Percentiles rank a stretch among this genome's conserved stretches.
Conservation (phyloP, 2,113 vertebrate genomes). For the Ibidorhyncha struthersii region DNA sequence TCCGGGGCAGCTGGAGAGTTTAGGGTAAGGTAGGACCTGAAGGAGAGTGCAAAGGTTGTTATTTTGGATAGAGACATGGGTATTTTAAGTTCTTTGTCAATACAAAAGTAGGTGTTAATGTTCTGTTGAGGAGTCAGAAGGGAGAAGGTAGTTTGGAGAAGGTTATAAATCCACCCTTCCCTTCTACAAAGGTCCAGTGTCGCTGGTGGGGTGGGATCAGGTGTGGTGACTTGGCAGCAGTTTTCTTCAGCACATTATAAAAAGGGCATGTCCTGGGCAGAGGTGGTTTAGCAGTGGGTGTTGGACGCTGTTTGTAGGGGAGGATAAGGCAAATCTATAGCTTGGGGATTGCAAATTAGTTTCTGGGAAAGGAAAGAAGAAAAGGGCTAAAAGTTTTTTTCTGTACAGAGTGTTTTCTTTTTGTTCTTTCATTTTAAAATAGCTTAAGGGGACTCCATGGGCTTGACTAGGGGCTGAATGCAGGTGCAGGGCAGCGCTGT, state of each 20-base stretch:
- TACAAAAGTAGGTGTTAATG: not conserved
- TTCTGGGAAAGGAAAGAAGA: not conserved
- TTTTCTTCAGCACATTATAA: not conserved
- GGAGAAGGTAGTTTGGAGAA: not conserved
- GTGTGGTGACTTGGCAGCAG: not conserved
- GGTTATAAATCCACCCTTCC: not conserved
- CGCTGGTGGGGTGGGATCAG: not conserved
- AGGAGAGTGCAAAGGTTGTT: not conserved
- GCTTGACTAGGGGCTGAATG: not conserved
- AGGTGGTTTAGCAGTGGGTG: not conserved
- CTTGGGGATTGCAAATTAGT: not conserved
- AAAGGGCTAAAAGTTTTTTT: not conserved
- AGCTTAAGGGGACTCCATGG: fast-evolving
- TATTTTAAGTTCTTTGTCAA: not conserved
- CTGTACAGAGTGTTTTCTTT: not conserved
- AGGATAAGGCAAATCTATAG: not conserved
- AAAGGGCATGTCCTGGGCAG: not conserved
- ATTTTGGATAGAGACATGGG: fast-evolving
- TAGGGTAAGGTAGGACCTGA: not conserved
- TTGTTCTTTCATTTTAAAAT: not conserved
- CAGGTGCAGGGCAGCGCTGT: not conserved
- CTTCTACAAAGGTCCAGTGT: not conserved
- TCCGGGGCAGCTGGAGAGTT: not conserved
- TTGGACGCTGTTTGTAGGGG: not conserved
- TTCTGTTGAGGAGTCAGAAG: not conserved